phyloP scores from a whole-genome alignment of 2,113 vertebrate genomes.

The Corythaeola cristata region DNA sequence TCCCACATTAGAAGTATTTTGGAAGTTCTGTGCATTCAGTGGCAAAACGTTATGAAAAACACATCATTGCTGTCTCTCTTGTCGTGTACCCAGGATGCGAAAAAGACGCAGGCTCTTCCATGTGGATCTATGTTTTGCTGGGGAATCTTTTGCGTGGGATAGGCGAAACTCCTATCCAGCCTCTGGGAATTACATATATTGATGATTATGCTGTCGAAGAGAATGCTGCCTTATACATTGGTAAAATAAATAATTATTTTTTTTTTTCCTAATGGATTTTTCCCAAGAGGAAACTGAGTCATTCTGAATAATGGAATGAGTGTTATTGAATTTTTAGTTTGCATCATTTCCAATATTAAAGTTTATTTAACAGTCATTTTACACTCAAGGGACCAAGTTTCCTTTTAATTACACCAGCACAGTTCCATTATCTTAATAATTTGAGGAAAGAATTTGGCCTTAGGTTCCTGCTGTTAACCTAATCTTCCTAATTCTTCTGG shows the following conservation, averaged over 20 bases:
- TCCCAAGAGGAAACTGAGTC: background rate
- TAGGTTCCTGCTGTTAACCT: slow-evolving; percentile 42
- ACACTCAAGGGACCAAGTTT: background rate
- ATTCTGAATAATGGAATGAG: background rate
- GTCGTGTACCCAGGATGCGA: slow-evolving; percentile 80
- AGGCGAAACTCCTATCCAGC: slow-evolving; percentile 93
- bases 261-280: background rate
- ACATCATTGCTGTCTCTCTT: background rate
- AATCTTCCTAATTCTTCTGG: slow-evolving; percentile 57
- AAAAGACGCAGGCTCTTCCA: slow-evolving; percentile 78
- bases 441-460: slow-evolving; percentile 53
- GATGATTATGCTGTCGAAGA: slow-evolving; percentile 91
- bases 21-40: background rate
- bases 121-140: slow-evolving; percentile 92
- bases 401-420: background rate
- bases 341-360: slow-evolving; percentile 36
- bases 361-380: slow-evolving; percentile 4
- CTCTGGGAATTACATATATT: slow-evolving; percentile 90
- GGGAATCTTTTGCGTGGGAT: slow-evolving; percentile 94
- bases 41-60: background rate
- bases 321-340: slow-evolving; percentile 19
- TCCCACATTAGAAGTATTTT: background rate
- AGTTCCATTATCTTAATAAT: slow-evolving; percentile 38
- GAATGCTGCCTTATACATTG: slow-evolving; percentile 90
- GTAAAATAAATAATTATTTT: slow-evolving; percentile 64